Evolutionary conservation across 2,113 vertebrate species (phyloP).

Genomic region (Oreochromis aureus): DNA sequence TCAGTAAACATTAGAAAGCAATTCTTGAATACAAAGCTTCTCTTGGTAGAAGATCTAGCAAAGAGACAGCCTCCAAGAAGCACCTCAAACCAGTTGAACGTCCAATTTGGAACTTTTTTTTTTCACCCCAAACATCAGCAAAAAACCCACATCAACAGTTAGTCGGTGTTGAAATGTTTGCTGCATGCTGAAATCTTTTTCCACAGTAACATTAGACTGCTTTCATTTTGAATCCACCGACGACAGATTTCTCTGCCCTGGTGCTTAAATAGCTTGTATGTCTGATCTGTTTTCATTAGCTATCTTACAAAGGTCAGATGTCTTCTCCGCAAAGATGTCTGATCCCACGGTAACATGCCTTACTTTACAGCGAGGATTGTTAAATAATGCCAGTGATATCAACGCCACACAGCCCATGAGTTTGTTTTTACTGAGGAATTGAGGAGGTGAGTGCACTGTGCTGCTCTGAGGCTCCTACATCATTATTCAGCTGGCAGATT

Average conservation of each 20-base stretch:
- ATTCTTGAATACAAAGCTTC: not conserved
- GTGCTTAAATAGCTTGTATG: not conserved
- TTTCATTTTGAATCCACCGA: not conserved
- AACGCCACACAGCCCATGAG: not conserved
- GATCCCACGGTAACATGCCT: not conserved
- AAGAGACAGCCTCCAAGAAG: not conserved
- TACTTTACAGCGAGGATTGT: not conserved
- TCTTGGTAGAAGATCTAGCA: not conserved
- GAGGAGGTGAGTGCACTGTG: not conserved
- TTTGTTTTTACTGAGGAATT: not conserved
- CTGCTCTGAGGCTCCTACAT: constrained; percentile 8
- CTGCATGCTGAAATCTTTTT: not conserved
- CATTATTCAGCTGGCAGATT: constrained; percentile 40
- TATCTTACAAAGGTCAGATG: not conserved
- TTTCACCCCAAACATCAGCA: not conserved
- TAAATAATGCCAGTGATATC: not conserved
- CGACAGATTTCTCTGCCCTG: not conserved
- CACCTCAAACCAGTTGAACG: not conserved
- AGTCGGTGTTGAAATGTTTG: not conserved
- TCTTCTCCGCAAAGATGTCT: not conserved
- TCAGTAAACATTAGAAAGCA: not conserved
- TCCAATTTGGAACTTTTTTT: not conserved
- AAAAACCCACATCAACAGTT: not conserved
- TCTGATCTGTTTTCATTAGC: not conserved
- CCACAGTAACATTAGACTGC: not conserved